These are phyloP conservation scores for Eupithecia subfuscata DNA, from an alignment of 2,888 invertebrate species.

Conservation along the genomic window DNA sequence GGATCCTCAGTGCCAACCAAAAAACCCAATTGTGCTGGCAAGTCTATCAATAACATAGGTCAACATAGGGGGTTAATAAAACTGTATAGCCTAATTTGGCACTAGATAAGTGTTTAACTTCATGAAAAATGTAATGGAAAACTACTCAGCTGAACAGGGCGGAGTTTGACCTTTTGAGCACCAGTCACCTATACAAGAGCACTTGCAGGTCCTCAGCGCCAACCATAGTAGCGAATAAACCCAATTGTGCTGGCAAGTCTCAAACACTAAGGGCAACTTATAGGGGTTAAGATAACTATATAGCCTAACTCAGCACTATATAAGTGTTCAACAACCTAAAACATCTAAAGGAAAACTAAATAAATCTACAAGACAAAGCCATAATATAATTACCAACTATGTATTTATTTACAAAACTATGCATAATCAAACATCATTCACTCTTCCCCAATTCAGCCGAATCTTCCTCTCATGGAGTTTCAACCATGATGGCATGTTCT, in stretches of 20 bases:
- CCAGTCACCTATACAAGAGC: no score
- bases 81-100: background rate
- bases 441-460: slow-evolving; percentile 88
- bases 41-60: background rate
- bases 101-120: background rate
- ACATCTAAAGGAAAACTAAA: background rate
- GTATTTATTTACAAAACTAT: slow-evolving; percentile 9
- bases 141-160: no score
- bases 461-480: slow-evolving; percentile 88
- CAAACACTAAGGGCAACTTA: no score
- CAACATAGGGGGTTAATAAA: background rate
- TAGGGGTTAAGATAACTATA: background rate
- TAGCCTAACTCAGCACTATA: background rate
- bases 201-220: no score
- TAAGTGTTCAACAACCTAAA: background rate
- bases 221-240: no score
- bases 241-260: no score
- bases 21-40: background rate
- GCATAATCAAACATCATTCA: slow-evolving; percentile 84
- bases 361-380: background rate
- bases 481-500: slow-evolving; percentile 89
- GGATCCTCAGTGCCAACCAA: no score
- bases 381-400: background rate
- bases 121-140: background rate
- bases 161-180: no score